These are phyloP conservation scores for Troides helena DNA, from an alignment of 2,888 invertebrate species.

Conservation along the genomic window DNA sequence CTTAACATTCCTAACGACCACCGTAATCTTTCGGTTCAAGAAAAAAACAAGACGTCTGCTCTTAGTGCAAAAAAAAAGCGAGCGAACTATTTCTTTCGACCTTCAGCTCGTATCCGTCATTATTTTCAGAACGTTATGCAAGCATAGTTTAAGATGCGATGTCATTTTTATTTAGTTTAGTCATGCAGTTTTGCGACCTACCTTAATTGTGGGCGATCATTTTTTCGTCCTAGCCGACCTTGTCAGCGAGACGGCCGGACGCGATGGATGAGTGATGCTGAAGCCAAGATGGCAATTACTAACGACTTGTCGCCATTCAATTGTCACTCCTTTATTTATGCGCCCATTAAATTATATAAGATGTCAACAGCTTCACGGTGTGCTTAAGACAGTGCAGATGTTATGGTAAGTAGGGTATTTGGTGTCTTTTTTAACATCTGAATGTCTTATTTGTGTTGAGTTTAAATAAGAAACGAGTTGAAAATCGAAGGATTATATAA, in stretches of 20 bases:
- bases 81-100: slow-evolving; percentile 22
- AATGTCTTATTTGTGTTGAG: not conserved
- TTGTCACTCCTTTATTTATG: slow-evolving; percentile 29
- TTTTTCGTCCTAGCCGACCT: slow-evolving; percentile 45
- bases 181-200: slow-evolving; percentile 40
- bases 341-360: slow-evolving; percentile 28
- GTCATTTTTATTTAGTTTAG: slow-evolving; percentile 32
- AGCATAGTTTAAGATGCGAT: slow-evolving; percentile 26
- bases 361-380: slow-evolving; percentile 30
- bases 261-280: slow-evolving; percentile 26
- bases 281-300: slow-evolving; percentile 31
- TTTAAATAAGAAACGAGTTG: not conserved
- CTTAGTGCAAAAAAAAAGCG: slow-evolving; percentile 22
- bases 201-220: slow-evolving; percentile 44
- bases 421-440: not conserved
- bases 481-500: not conserved
- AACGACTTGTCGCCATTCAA: slow-evolving; percentile 25
- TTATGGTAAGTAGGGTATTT: slow-evolving; percentile 10
- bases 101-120: slow-evolving; percentile 25
- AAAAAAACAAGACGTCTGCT: slow-evolving; percentile 28
- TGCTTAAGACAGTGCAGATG: slow-evolving; percentile 9
- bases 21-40: slow-evolving; percentile 4
- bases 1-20: slow-evolving; percentile 6
- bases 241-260: slow-evolving; percentile 33
- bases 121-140: slow-evolving; percentile 34